phyloP scores from a whole-genome alignment of 2,113 vertebrate genomes.

The Solea solea region DNA sequence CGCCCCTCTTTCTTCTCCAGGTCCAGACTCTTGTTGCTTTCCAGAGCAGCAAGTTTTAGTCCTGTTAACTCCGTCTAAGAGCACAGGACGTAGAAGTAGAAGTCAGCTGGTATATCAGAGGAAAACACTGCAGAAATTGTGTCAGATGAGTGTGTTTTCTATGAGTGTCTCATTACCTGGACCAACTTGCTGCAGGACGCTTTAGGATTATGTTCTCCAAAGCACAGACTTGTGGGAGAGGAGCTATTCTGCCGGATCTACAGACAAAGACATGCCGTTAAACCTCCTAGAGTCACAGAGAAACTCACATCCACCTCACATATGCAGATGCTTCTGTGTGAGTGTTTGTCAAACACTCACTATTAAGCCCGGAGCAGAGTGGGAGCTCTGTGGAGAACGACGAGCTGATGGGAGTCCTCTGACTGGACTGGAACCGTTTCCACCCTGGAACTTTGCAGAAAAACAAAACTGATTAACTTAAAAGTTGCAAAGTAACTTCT shows the following conservation, averaged over 20 bases:
- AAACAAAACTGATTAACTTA: neutral
- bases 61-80: constrained; percentile 93
- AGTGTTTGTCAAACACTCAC: constrained; percentile 79
- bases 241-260: constrained; percentile 98
- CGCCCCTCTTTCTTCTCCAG: constrained; percentile 98
- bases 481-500: neutral
- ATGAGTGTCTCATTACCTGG: constrained; percentile 83
- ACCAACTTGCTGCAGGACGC: constrained; percentile 92
- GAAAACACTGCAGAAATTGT: neutral
- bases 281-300: neutral
- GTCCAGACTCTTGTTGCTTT: constrained; percentile 98
- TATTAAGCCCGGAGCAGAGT: constrained; percentile 93
- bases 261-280: constrained; percentile 6
- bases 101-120: neutral
- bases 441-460: constrained; percentile 90
- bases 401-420: constrained; percentile 92
- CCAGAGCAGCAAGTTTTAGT: constrained; percentile 94
- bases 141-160: neutral
- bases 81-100: neutral
- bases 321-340: neutral
- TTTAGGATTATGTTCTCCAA: constrained; percentile 95
- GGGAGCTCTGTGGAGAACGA: constrained; percentile 96
- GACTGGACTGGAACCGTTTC: constrained; percentile 97
- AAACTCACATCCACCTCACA: neutral
- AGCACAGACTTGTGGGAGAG: constrained; percentile 95